Percentiles rank a stretch among this genome's conserved stretches.
Evolutionary conservation across 1,140 invertebrate species (phyloP).

Genomic region (Tribolium castaneum): DNA sequence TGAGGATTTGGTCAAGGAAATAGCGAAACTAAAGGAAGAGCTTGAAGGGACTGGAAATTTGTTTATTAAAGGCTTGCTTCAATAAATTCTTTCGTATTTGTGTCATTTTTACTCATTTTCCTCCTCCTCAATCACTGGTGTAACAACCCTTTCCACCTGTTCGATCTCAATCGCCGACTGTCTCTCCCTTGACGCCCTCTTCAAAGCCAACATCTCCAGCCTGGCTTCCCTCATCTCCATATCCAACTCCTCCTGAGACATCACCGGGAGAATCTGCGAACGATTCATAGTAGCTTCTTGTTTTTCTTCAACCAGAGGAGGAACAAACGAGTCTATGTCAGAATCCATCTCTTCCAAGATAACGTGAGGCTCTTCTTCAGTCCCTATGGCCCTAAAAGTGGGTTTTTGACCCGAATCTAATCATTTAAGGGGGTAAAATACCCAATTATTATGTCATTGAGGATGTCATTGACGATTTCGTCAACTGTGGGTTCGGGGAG

Average conservation of each 20-base stretch:
- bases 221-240: neutral
- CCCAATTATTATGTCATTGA: neutral
- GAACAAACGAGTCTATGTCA: neutral
- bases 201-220: neutral
- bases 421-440: neutral
- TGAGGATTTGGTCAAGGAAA: slow-evolving; percentile 48
- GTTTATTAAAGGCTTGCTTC: slow-evolving; percentile 56
- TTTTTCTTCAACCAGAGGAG: neutral
- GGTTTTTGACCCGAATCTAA: no score
- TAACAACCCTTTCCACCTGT: neutral
- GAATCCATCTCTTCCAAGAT: neutral
- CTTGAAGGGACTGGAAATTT: slow-evolving; percentile 50
- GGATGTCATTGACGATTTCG: neutral
- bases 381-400: neutral
- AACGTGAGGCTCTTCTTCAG: neutral
- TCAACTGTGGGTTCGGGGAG: neutral
- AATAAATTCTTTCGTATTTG: neutral
- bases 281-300: neutral
- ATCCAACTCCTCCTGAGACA: slow-evolving; percentile 1
- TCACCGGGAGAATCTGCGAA: neutral
- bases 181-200: neutral
- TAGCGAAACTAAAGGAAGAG: slow-evolving; percentile 50
- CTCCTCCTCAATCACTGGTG: neutral
- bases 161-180: neutral
- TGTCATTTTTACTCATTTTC: neutral